These are phyloP conservation scores for Coenonympha arcania DNA, from an alignment of 2,888 invertebrate genomes.

Conservation along the genomic window DNA sequence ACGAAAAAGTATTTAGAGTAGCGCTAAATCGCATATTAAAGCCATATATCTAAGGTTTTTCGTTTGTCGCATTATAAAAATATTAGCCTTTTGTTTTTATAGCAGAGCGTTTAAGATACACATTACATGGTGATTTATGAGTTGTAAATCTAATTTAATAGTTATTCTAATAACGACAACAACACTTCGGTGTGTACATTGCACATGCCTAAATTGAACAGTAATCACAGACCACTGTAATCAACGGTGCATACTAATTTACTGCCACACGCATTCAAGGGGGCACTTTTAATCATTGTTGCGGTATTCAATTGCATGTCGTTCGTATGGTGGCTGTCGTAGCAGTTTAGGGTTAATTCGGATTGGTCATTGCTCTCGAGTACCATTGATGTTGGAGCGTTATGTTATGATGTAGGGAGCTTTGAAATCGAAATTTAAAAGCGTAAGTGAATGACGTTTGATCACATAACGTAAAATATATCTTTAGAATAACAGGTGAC, in stretches of 20 bases:
- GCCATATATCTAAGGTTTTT: no score
- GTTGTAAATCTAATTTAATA: no score
- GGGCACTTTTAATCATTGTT: conserved; percentile 22
- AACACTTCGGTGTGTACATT: background rate
- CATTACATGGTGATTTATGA: no score
- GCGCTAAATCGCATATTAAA: no score
- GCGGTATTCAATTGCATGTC: conserved; percentile 20
- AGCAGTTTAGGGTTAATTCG: conserved; percentile 16
- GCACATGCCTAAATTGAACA: background rate
- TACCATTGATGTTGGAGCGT: background rate
- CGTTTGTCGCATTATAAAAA: no score
- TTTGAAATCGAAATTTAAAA: background rate
- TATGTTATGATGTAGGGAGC: background rate
- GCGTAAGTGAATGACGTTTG: no score
- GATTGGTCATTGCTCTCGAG: conserved; percentile 5
- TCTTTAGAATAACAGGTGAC: no score
- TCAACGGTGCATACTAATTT: conserved; percentile 18
- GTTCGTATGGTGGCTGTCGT: conserved; percentile 11
- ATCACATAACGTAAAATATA: no score
- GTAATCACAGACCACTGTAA: conserved; percentile 11
- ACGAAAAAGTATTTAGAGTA: no score
- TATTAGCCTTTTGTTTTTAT: no score
- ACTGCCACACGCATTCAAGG: conserved; percentile 8
- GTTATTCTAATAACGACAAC: background rate
- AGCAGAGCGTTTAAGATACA: no score